Evolutionary conservation across 2,888 invertebrate genomes (phyloP).

Genomic region (Sceliomorpha sp.): DNA sequence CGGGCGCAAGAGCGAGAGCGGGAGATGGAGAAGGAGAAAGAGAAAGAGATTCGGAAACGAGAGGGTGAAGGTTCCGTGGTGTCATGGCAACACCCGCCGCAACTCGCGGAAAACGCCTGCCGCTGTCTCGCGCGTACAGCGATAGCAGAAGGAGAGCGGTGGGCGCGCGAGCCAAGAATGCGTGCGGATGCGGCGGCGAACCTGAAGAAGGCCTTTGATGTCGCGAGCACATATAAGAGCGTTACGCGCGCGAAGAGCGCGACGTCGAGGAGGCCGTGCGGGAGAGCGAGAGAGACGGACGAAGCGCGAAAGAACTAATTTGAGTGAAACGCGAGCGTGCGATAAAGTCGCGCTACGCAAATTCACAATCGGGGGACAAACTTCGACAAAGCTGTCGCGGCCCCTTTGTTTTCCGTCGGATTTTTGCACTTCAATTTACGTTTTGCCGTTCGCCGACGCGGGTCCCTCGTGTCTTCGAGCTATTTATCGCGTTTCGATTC

Average conservation of each 20-base stretch:
- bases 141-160: too few relatives aligned
- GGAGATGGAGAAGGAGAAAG: slow-evolving; percentile 43
- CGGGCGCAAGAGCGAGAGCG: slow-evolving; percentile 18
- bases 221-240: slow-evolving; percentile 69
- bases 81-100: slow-evolving; percentile 78
- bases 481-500: too few relatives aligned
- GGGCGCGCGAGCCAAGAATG: slow-evolving; percentile 20
- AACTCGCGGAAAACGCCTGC: slow-evolving; percentile 64
- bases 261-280: too few relatives aligned
- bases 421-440: slow-evolving; percentile 31
- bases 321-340: slow-evolving; percentile 55
- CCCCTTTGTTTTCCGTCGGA: slow-evolving; percentile 34
- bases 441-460: too few relatives aligned
- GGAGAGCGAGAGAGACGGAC: slow-evolving; percentile 27
- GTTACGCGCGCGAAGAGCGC: slow-evolving; percentile 47
- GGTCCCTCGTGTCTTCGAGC: too few relatives aligned
- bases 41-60: slow-evolving; percentile 66
- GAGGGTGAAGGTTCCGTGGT: slow-evolving; percentile 74
- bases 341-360: slow-evolving; percentile 47
- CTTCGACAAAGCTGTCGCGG: slow-evolving; percentile 34
- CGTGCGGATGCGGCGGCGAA: slow-evolving; percentile 54
- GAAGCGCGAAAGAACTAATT: slow-evolving; percentile 56
- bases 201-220: slow-evolving; percentile 58
- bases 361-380: slow-evolving; percentile 53
- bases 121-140: slow-evolving; percentile 22